Base-by-base conservation (phyloP, 2,113 vertebrate species). In the Rhinogobius similis region DNA sequence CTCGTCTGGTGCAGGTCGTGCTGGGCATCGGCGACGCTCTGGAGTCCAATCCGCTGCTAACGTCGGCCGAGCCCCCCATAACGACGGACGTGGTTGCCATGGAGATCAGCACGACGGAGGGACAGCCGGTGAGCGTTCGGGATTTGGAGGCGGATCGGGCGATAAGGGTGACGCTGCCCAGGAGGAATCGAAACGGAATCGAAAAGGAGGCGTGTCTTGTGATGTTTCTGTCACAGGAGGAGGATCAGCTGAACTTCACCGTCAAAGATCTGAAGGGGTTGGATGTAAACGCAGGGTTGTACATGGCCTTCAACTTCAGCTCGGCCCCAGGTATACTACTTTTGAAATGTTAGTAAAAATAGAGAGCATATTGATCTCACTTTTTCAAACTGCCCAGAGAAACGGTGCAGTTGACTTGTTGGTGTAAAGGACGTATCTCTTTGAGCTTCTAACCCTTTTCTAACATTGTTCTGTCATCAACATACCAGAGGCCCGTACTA, bases 51-150 rank as follows among this genome's bases (percentile, higher is more conserved):
- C 67, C 85, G 3, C 79, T 93, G 36, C 69, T 87, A 11, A 78
- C 85, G 5, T 62, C 62, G 1, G 85, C 89, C 2, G 55, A 85
- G 27, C 90, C 88, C 23, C 82, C 92, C 0, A 92, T 95, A 63
- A 93, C 93, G 9, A 94, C 93, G 20, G 43, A 23, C 10, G 71
- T 95, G 55, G 90, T 89, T 10, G 90, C 89, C 53, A 91, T 95
- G 91, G 93, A 95, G 86, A 85, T 94, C 67, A 81, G 63, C 73
- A 91, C 92, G 0, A 83, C 90, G 6, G 79, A 87, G 38, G 94
- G 94, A n/a, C 70, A 69, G 6, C 69, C 80, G 1, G 83, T 94
- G 59, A 67, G 85, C 2, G 78, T 95, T 39, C 62, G 68, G 43
- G 84, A 90, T 73, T 82, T 94, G 62, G 75, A 87, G 3, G 53